Evolutionary conservation across 2,113 vertebrate genomes (phyloP), one percentile per base, ranked within the genome.

Genomic region (Tympanuchus pallidicinctus): DNA sequence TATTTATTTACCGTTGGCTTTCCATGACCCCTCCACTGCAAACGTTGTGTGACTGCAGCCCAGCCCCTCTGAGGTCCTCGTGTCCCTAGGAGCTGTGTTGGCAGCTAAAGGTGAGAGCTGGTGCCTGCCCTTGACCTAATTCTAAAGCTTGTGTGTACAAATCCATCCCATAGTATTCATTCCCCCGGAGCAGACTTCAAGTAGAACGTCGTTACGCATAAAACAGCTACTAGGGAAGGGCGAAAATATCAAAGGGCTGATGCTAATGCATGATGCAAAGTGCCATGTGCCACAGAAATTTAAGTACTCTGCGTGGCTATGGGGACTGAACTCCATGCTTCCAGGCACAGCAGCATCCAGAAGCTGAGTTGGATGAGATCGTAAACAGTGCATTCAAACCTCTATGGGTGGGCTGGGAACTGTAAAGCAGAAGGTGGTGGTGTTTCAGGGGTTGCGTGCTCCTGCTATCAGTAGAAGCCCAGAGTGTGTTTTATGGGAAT

Each of bases 121-220:
- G 40, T 82, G 63, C 64, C 88, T 73, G 75, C 47, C 60, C 78
- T 36, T 88, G 90, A 75, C 92, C 93, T 86, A 65, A 65, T 93
- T 90, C 47, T 38, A 45, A 10, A 59, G 77, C 79, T 56, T 7
- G 22, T 19, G 9, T 27, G 76, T 54, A 15, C 70, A 43, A 83
- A 88, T 84, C 28, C 69, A 78, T 83, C 65, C 92, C 82, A 50
- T 9, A 71, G 73, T 24, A 19, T 34, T 57, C 57, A 3, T 28
- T 42, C 32, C 86, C 94, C 90, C 2, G 61, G 65, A 95, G 93
- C 85, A 71, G 69, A 8, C 65, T 77, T 47, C 7, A 6, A 80
- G 73, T 20, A 60, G 65, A 69, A 88, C 4, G 8, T 96, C 92
- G 11, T 50, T 60, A 10, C 0, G 0, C 73, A 75, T 83, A 34